These are phyloP conservation scores for Tachysurus vachellii DNA, from an alignment of 2,113 vertebrate genomes.

Conservation along the genomic window DNA sequence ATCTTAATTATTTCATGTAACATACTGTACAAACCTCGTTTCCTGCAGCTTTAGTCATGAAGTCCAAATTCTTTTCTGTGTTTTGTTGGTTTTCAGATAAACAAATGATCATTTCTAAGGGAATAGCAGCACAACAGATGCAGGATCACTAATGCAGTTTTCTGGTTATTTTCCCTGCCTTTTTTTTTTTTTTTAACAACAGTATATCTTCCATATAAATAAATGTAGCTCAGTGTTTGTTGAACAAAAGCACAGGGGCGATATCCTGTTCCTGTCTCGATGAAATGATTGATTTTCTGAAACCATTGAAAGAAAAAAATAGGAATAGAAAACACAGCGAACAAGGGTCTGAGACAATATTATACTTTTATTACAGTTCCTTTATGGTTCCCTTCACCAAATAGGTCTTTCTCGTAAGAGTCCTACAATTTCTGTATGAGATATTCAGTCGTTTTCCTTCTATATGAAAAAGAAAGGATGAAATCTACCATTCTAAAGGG, in stretches of 20 bases:
- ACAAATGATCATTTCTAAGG: conserved; percentile 6
- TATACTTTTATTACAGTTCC: not conserved
- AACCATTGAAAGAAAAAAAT: not conserved
- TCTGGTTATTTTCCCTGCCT: not conserved
- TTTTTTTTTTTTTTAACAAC: not conserved
- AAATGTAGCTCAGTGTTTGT: not conserved
- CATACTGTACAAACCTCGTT: not conserved
- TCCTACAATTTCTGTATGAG: not conserved
- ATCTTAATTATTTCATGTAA: conserved; percentile 3
- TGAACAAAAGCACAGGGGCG: not conserved
- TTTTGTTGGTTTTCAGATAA: conserved; percentile 2
- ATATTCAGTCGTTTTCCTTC: not conserved
- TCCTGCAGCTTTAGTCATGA: not conserved
- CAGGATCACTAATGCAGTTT: not conserved
- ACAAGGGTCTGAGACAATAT: not conserved
- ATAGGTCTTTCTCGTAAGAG: not conserved
- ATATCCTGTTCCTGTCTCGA: not conserved
- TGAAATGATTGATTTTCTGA: not conserved
- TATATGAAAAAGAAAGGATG: not conserved
- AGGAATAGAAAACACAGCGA: not conserved
- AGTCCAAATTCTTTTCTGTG: not conserved
- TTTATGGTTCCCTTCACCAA: not conserved
- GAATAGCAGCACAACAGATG: not conserved
- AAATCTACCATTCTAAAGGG: not conserved
- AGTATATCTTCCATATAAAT: not conserved